Base-by-base conservation (phyloP, 1,140 invertebrate species). In the Agrilus planipennis region DNA sequence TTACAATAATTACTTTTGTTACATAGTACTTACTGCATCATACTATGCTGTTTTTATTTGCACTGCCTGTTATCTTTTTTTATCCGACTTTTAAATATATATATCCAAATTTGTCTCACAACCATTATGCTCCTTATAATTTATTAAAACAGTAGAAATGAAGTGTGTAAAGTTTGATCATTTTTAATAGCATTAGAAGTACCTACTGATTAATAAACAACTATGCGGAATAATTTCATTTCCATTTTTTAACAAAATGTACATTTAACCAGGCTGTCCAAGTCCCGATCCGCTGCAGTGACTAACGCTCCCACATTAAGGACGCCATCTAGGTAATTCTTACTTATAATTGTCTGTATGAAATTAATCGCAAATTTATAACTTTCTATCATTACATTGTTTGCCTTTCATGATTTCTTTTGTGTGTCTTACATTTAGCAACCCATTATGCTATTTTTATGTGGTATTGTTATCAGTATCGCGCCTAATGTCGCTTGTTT, bases 261-360 rank as follows among this genome's bases (percentile, higher is more conserved):
- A 42, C 49, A 49, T 48, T 60, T 57, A 55, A 57, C 47, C 50
- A 60, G 60, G 58, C 56, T 51, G 43, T 54, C 45, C 55, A 61
- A 62, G 50, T 53, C 59, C 39, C 54, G 54, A 48, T 53, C 57
- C 49, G 53, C 58, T 47, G 55, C 60, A 44, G 55, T 56, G 48
- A 50, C 52, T 55, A 55, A 57, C 39, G 60, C 57, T 49, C 60
- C 60, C 36, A 56, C 44, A 37, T 47, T 62, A 46, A 48, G 60
- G 57, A 62, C 58, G 25, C 52, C 60, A 37, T 56, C 58, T 60
- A 60, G 58, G 59, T 63, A 60, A 61, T 41, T 44, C 45, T 39
- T 19, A 30, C 23, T 7, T 10, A 18, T 44, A 40, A 45, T 22
- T 37, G 20, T 32, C 16, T 22, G 31, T 41, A 29, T 20, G 21